phyloP scores from a whole-genome alignment of 2,888 invertebrate genomes.

The Rhagium mordax region DNA sequence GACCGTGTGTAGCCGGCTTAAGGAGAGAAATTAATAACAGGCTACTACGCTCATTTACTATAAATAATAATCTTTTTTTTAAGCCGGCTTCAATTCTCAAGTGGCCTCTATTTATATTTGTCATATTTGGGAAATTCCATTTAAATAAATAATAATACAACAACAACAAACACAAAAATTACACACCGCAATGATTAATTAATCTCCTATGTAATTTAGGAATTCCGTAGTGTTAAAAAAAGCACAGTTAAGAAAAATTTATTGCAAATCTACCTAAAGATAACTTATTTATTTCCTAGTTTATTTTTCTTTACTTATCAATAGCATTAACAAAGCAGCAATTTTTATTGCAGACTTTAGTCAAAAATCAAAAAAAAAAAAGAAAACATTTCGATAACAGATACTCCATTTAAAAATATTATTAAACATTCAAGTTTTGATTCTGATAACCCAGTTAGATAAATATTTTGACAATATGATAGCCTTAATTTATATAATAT shows the following conservation, averaged over 20 bases:
- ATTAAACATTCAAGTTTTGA: neutral
- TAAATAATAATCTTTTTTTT: neutral
- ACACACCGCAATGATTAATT: neutral
- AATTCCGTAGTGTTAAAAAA: no score
- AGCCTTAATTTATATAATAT: constrained; percentile 13
- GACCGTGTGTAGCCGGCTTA: no score
- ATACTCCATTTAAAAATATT: neutral
- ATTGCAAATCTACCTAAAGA: no score
- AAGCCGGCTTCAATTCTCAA: neutral
- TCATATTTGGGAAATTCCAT: neutral
- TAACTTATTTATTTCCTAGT: neutral
- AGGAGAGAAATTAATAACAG: no score
- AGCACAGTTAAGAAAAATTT: no score
- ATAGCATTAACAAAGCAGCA: no score
- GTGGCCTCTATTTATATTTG: neutral
- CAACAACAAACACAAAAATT: no score
- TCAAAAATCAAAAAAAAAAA: neutral
- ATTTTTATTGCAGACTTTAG: no score
- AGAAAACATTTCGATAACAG: neutral
- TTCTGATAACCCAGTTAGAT: constrained; percentile 17
- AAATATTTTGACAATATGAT: constrained; percentile 11
- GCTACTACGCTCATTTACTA: no score
- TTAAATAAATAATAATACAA: neutral
- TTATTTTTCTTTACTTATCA: neutral
- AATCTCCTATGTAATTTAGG: neutral